Conservation (phyloP, 37 sponge, comb jelly and placozoan species). For the Hexactinellida sp. region DNA sequence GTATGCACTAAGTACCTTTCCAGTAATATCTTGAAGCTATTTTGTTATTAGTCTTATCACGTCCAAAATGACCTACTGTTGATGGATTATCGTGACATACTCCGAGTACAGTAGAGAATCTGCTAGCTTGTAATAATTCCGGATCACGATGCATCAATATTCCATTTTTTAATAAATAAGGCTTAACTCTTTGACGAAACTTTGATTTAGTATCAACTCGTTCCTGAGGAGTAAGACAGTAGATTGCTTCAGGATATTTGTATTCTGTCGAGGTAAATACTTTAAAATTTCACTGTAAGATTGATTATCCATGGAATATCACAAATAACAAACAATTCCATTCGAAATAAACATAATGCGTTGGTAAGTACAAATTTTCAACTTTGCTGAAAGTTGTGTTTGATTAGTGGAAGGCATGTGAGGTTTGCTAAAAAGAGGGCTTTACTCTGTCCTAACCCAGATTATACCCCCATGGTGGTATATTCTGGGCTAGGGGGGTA, state of each 20-base stretch:
- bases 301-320: neutral
- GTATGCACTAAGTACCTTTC: neutral
- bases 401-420: neutral
- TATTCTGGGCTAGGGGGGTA: neutral
- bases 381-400: neutral
- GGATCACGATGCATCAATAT: neutral
- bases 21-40: neutral
- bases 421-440: neutral
- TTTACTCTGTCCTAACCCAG: neutral
- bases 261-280: neutral
- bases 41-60: neutral
- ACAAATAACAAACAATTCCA: too few relatives aligned
- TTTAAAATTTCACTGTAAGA: neutral
- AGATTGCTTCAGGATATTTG: constrained; percentile 10
- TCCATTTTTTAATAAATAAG: neutral
- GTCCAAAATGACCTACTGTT: neutral
- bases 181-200: neutral
- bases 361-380: neutral
- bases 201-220: neutral
- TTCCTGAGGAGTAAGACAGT: neutral
- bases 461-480: neutral
- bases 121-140: neutral
- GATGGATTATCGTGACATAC: neutral
- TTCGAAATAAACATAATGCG: neutral
- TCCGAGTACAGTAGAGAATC: neutral